Evolutionary conservation across 2,888 invertebrate genomes (phyloP), one percentile per base, ranked within the genome.

Genomic region (Lordiphosa andalusiaca): DNA sequence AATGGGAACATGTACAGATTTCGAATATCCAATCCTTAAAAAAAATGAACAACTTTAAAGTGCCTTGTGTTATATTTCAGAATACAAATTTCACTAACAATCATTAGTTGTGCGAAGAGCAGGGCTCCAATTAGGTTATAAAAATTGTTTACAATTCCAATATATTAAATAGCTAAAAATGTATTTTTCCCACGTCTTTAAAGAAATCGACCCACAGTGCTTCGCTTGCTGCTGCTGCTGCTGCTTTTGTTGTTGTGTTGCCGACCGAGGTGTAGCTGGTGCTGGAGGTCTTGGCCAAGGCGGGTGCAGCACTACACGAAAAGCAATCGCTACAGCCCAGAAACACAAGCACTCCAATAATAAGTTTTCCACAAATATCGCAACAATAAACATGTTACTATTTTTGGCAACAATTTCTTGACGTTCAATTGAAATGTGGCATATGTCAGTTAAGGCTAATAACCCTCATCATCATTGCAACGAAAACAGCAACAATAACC

Each of bases 211-310:
- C 9, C 30, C 30, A 30, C 30, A 9, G 30, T 30, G 10, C 44
- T n/a, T 30, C 16, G 41, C 23, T 67, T 74, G 71, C 52, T 35
- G 62, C 39, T 38, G 21, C 42, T 74, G 71, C 52, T 35, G 62
- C 39, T 38, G 21, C 42, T 41, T 12, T 23, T 21, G 41, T 44
- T 39, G 33, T 47, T 52, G 33, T 44, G 10, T 30, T 9, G 9
- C 9, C 30, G 33, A 30, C 37, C 25, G 9, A 23, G 48, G 16
- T 53, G 48, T 42, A 47, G 60, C 33, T 38, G 36, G 33, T 9
- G 38, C 53, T 35, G 3, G 61, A 60, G 61, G 61, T 60, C 60
- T 60, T 53, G 33, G 44, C 33, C 47, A 38, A 61, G 42, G 33
- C 60, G 60, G 61, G 52, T 46, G 37, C 40, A 25, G 53, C 39